These are phyloP conservation scores for Sialia sialis DNA, from an alignment of 2,113 vertebrate species.

Conservation along the genomic window DNA sequence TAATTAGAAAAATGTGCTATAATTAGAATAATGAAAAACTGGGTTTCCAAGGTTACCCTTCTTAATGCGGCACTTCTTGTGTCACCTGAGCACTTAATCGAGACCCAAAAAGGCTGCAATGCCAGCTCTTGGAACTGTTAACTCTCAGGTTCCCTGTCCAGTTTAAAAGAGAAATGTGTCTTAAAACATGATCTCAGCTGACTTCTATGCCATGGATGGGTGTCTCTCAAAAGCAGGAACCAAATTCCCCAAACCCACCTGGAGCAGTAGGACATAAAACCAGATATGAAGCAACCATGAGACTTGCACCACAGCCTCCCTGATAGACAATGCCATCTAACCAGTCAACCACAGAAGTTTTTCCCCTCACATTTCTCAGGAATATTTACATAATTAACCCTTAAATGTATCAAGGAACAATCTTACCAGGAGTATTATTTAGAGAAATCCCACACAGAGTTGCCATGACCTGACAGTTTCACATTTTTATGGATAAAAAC, in stretches of 20 bases:
- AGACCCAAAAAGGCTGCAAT: background rate
- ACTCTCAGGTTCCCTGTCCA: background rate
- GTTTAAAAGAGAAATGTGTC: background rate
- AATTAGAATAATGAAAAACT: background rate
- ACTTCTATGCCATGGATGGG: background rate
- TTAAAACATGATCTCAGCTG: background rate
- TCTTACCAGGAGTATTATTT: background rate
- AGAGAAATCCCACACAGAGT: background rate
- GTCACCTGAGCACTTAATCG: background rate
- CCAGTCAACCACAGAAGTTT: background rate
- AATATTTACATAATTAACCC: rapidly evolving
- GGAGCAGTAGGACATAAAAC: background rate
- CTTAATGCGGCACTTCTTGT: background rate
- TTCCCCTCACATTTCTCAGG: background rate
- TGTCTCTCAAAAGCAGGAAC: background rate
- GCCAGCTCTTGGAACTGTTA: background rate
- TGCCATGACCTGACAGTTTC: background rate
- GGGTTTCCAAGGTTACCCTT: background rate
- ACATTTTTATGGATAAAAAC: background rate
- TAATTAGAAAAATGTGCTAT: background rate
- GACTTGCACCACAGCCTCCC: background rate
- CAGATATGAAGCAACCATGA: background rate
- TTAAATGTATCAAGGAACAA: background rate
- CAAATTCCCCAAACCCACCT: background rate
- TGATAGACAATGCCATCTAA: background rate